A percentile compares a stretch with the other conserved stretches of the same genome.
Conservation (phyloP, 92 coral and sea anemone genomes). For the Phenganax marumi region DNA sequence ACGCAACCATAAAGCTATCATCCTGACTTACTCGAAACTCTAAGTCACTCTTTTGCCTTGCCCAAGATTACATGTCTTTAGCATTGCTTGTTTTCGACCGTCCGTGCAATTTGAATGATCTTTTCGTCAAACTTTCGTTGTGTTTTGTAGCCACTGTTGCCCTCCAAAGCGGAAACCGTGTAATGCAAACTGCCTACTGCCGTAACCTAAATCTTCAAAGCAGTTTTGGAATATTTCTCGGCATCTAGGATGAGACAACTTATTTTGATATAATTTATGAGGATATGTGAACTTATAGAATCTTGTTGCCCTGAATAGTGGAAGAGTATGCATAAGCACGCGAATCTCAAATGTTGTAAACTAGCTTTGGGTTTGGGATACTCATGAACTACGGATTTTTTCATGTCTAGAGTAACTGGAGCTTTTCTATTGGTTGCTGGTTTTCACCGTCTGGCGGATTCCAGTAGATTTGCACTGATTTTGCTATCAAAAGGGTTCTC, state of each 20-base stretch:
- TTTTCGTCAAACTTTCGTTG: not conserved
- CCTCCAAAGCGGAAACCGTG: constrained; percentile 49
- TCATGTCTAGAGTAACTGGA: too few species aligned
- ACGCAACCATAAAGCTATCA: too few species aligned
- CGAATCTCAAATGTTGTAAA: too few species aligned
- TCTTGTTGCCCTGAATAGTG: constrained; percentile 22
- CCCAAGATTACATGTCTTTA: constrained; percentile 5
- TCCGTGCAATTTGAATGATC: not conserved
- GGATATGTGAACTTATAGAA: constrained; percentile 34
- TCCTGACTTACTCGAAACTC: too few species aligned
- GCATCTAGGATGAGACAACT: constrained; percentile 51
- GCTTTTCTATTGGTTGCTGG: too few species aligned
- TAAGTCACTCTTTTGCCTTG: too few species aligned
- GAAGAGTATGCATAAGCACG: too few species aligned
- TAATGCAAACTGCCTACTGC: constrained; percentile 32
- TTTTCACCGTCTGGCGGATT: too few species aligned
- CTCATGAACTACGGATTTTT: too few species aligned
- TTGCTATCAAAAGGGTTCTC: too few species aligned
- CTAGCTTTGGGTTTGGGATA: too few species aligned
- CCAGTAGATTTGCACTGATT: too few species aligned
- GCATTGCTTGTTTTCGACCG: not conserved
- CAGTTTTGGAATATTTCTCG: constrained; percentile 48
- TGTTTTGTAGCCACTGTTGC: not conserved
- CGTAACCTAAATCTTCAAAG: constrained; percentile 37
- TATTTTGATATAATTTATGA: constrained; percentile 28